phyloP scores from a whole-genome alignment of 2,113 vertebrate species.

The Asarcornis scutulata region DNA sequence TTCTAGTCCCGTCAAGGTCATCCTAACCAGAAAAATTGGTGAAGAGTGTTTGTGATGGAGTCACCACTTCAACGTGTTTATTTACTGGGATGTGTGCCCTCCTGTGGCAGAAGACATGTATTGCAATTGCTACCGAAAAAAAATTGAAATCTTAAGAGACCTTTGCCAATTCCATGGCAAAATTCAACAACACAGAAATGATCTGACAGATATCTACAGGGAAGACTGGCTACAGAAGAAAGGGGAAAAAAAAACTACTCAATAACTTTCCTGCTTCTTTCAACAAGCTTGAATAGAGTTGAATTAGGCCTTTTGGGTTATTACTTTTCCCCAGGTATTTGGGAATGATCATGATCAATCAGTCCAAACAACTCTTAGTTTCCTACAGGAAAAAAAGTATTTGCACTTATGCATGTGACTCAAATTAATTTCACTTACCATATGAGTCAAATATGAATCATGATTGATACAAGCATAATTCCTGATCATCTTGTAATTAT shows the following conservation, averaged over 20 bases:
- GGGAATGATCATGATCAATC: background rate
- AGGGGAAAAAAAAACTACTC: background rate
- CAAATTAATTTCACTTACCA: background rate
- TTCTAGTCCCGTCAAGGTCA: background rate
- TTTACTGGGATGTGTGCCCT: background rate
- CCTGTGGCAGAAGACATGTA: background rate
- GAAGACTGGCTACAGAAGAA: background rate
- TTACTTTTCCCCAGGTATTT: background rate
- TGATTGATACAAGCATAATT: background rate
- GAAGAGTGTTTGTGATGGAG: background rate
- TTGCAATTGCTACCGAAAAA: background rate
- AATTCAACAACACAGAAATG: background rate
- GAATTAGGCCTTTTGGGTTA: background rate
- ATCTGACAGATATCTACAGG: background rate
- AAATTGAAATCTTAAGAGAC: background rate
- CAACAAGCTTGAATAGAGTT: background rate
- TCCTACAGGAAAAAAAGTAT: background rate
- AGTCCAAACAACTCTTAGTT: background rate
- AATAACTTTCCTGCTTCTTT: background rate
- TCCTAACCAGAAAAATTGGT: background rate
- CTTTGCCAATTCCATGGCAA: background rate
- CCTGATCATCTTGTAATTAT: background rate
- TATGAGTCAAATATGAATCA: conserved; percentile 49
- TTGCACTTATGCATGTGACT: background rate
- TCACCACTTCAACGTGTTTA: fast-evolving